Conservation (phyloP, 1,140 invertebrate genomes). For the Heliconius melpomene region DNA sequence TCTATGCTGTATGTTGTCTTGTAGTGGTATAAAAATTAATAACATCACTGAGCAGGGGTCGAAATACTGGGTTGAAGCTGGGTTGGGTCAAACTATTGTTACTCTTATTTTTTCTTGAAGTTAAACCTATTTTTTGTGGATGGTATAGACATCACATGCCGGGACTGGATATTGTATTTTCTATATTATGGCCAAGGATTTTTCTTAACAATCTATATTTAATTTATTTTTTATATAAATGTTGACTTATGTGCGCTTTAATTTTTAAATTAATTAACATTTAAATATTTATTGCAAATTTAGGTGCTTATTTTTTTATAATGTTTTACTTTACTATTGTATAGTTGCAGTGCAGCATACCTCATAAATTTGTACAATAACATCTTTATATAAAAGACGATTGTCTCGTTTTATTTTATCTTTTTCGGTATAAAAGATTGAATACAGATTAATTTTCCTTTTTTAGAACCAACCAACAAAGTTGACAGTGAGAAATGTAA, state of each 20-base stretch:
- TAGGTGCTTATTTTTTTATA: conserved; percentile 55
- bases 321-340: conserved; percentile 32
- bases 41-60: too few species aligned
- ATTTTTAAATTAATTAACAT: conserved; percentile 19
- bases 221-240: conserved; percentile 14
- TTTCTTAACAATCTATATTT: not conserved
- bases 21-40: too few species aligned
- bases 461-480: not conserved
- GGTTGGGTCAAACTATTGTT: too few species aligned
- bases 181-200: not conserved
- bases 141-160: not conserved
- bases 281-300: conserved; percentile 52
- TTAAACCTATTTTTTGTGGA: not conserved
- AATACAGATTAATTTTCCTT: not conserved
- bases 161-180: not conserved
- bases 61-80: too few species aligned
- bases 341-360: conserved; percentile 1
- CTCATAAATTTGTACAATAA: conserved; percentile 1
- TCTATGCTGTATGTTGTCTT: too few species aligned
- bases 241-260: conserved; percentile 9
- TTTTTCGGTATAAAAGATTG: not conserved
- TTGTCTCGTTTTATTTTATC: not conserved
- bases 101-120: not conserved
- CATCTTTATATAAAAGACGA: not conserved
- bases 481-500: not conserved